These are phyloP conservation scores for Pterostichus madidus DNA, from an alignment of 2,888 invertebrate species.

Conservation along the genomic window DNA sequence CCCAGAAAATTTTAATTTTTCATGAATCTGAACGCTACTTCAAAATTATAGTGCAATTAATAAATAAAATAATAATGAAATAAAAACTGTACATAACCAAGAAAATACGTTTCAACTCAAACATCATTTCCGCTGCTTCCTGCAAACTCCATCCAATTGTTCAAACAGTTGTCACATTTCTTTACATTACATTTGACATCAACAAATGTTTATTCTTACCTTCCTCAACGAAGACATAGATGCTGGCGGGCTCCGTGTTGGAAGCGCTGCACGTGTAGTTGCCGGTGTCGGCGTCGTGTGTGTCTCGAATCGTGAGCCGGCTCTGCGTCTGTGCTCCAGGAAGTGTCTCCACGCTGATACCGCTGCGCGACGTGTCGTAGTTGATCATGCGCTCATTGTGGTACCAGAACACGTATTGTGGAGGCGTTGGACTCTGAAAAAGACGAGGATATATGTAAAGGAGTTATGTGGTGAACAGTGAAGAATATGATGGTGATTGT, in stretches of 20 bases:
- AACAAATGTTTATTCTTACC: slow-evolving; percentile 75
- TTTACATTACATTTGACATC: no score
- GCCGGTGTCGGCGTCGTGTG: slow-evolving; percentile 91
- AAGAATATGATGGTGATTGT: no score
- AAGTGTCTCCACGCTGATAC: slow-evolving; percentile 90
- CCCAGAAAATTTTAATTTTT: no score
- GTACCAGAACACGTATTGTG: slow-evolving; percentile 97
- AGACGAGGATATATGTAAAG: background rate
- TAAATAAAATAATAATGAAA: no score
- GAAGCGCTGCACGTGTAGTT: slow-evolving; percentile 95
- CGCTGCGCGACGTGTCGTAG: slow-evolving; percentile 91
- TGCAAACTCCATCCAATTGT: no score
- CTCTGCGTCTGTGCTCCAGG: slow-evolving; percentile 92
- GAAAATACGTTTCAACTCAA: no score
- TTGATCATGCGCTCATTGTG: slow-evolving; percentile 97
- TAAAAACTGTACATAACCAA: no score
- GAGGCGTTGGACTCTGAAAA: slow-evolving; percentile 92
- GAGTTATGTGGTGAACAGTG: no score
- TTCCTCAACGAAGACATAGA: slow-evolving; percentile 94
- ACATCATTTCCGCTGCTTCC: no score
- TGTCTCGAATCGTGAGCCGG: slow-evolving; percentile 89
- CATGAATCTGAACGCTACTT: no score
- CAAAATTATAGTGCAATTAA: no score
- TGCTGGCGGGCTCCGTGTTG: slow-evolving; percentile 93
- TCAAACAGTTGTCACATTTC: no score